Conservation (phyloP, 2,113 vertebrate genomes). For the Collichthys lucidus region DNA sequence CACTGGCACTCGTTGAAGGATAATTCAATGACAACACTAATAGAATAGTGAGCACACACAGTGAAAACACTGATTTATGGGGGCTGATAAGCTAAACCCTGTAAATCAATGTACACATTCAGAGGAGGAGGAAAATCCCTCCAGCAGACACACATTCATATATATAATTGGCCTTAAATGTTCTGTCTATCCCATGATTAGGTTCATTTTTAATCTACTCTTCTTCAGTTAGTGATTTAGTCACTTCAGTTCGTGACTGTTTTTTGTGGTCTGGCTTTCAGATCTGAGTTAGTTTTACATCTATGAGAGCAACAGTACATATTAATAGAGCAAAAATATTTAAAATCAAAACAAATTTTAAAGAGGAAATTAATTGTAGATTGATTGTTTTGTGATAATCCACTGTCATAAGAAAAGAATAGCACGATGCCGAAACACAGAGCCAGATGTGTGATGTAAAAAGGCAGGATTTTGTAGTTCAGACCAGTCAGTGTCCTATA, state of each 20-base stretch:
- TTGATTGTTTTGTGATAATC: not conserved
- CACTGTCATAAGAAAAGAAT: not conserved
- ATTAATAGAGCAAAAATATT: not conserved
- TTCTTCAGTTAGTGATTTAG: not conserved
- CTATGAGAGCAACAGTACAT: not conserved
- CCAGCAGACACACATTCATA: not conserved
- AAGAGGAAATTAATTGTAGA: not conserved
- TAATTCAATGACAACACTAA: constrained; percentile 68
- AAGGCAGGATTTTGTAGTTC: not conserved
- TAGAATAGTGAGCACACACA: constrained; percentile 11
- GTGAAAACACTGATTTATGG: constrained; percentile 40
- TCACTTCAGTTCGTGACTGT: not conserved
- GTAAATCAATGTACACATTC: not conserved
- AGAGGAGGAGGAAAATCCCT: not conserved
- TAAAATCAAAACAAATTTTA: not conserved
- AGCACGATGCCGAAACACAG: not conserved
- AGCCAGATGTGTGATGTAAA: not conserved
- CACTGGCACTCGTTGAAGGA: constrained; percentile 52
- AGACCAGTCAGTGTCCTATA: no score
- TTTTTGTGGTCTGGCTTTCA: not conserved
- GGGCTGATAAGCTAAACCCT: constrained; percentile 3
- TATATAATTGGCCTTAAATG: not conserved
- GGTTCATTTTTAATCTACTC: not conserved
- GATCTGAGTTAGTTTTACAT: not conserved
- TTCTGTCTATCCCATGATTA: not conserved